Evolutionary conservation across 2,113 vertebrate genomes (phyloP).

Genomic region (Progne subis): DNA sequence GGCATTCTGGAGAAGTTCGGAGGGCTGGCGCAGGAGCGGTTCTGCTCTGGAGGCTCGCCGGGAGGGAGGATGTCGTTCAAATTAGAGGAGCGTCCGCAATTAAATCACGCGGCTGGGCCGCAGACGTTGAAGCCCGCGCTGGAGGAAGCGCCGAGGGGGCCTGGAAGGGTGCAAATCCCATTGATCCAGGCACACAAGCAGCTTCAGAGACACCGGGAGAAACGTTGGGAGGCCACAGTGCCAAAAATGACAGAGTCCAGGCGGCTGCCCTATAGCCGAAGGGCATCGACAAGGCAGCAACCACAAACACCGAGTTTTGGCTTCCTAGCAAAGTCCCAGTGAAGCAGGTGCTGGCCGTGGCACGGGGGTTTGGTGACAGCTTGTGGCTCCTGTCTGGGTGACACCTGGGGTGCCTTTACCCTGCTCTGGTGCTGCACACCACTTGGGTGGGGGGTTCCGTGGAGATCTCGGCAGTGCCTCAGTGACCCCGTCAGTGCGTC

Average conservation of each 20-base stretch:
- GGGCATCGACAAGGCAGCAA: accelerated
- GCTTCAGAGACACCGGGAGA: neutral
- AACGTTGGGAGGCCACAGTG: accelerated
- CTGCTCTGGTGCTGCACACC: accelerated
- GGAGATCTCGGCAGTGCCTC: accelerated
- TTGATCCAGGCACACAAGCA: neutral
- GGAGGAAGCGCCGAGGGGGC: accelerated
- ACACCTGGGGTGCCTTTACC: neutral
- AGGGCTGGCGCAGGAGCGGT: neutral
- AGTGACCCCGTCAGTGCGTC: accelerated
- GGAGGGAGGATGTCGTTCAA: neutral
- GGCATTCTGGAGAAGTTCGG: neutral
- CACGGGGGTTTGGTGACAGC: accelerated
- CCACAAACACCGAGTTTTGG: accelerated
- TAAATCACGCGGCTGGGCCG: neutral
- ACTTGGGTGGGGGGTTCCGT: accelerated
- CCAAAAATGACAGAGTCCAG: neutral
- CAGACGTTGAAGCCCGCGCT: neutral
- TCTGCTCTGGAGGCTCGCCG: neutral
- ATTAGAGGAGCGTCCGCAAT: neutral
- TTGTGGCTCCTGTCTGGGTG: neutral
- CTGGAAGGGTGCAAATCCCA: neutral
- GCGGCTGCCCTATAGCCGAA: accelerated
- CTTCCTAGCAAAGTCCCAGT: neutral
- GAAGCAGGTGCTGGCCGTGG: accelerated